Evolutionary conservation across 2,113 vertebrate species (phyloP).

Genomic region (Ctenomys sociabilis): DNA sequence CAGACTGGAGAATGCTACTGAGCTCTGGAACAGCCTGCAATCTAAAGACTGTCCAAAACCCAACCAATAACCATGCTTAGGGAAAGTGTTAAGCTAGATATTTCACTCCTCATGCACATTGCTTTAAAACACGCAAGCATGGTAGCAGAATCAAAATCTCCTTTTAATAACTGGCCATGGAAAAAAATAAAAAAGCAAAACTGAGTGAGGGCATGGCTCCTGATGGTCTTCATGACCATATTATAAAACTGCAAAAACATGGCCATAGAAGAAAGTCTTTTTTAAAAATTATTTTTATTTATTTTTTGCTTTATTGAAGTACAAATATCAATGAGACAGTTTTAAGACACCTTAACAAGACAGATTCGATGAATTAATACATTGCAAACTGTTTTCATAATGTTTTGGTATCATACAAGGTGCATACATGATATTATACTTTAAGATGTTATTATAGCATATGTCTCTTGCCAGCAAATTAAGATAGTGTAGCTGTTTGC

Average conservation of each 20-base stretch:
- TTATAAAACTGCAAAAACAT: background rate
- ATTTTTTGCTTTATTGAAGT: too few relatives aligned
- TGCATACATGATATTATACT: too few relatives aligned
- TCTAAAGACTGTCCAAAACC: background rate
- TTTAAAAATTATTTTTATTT: too few relatives aligned
- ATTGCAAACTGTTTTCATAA: too few relatives aligned
- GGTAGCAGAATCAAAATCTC: background rate
- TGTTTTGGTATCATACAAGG: too few relatives aligned
- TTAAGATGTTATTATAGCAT: too few relatives aligned
- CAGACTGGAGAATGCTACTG: background rate
- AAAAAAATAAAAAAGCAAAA: background rate
- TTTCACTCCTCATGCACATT: background rate
- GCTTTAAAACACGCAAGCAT: background rate
- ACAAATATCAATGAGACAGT: too few relatives aligned
- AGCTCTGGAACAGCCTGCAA: background rate
- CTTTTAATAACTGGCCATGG: background rate
- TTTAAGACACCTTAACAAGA: too few relatives aligned
- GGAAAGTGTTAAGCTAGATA: background rate
- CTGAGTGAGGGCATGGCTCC: background rate
- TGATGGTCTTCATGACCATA: background rate
- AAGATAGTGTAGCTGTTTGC: too few relatives aligned
- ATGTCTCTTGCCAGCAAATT: too few relatives aligned
- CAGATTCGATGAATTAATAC: too few relatives aligned
- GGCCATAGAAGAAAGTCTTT: background rate
- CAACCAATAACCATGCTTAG: background rate